These are phyloP conservation scores for Platyscapa corneri DNA, from an alignment of 1,140 invertebrate genomes.

Conservation along the genomic window DNA sequence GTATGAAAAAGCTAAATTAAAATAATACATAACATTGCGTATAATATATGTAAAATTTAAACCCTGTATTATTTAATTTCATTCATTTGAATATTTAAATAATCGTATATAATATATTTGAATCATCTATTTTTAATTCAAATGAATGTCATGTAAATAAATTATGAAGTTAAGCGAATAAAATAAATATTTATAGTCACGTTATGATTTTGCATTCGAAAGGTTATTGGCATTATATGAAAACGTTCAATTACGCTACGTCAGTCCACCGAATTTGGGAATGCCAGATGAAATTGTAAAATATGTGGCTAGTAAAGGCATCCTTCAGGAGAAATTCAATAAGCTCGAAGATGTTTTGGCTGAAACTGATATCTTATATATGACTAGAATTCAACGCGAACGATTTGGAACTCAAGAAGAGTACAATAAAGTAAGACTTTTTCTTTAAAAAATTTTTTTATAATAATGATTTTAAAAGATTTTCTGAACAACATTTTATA, in stretches of 20 bases:
- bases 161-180: neutral
- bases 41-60: no score
- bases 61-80: neutral
- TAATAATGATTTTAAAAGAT: no score
- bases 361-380: constrained; percentile 97
- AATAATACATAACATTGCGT: neutral
- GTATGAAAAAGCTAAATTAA: neutral
- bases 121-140: neutral
- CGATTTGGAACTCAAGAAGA: constrained; percentile 89
- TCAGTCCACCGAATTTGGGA: constrained; percentile 87
- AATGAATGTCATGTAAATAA: neutral
- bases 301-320: constrained; percentile 85
- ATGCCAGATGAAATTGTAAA: constrained; percentile 93
- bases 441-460: neutral
- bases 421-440: constrained; percentile 84
- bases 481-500: no score
- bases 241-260: constrained; percentile 91
- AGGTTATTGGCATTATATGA: constrained; percentile 88
- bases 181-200: constrained; percentile 20
- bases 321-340: constrained; percentile 84
- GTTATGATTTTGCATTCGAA: constrained; percentile 39
- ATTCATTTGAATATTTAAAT: neutral
- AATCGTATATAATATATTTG: neutral
- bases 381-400: constrained; percentile 98
- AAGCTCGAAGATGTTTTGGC: constrained; percentile 89